Conservation (phyloP, 2,888 invertebrate genomes). For the Sturmia bella region DNA sequence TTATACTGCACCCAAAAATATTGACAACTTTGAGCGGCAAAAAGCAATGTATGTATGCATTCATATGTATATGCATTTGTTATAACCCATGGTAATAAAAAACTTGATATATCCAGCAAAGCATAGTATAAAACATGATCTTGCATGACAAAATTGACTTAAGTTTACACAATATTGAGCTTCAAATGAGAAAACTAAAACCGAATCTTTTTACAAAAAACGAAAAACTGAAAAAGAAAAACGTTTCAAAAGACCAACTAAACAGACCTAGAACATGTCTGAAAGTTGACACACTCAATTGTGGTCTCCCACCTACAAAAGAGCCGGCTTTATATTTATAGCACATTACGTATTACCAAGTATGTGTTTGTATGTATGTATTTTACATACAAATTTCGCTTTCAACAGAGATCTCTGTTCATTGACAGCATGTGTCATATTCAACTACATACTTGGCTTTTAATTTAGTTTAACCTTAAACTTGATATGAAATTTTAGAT, state of each 20-base stretch:
- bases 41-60: conserved; percentile 12
- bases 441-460: conserved; percentile 11
- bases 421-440: conserved; percentile 52
- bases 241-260: conserved; percentile 6
- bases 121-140: conserved; percentile 59
- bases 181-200: conserved; percentile 3
- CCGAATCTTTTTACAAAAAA: not conserved
- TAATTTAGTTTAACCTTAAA: conserved; percentile 45
- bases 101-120: conserved; percentile 27
- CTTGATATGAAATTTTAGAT: conserved; percentile 49
- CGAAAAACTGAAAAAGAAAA: not conserved
- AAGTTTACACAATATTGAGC: conserved; percentile 21
- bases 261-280: conserved; percentile 37
- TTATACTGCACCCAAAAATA: conserved; percentile 49
- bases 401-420: not conserved
- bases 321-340: not conserved
- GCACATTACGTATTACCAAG: not conserved
- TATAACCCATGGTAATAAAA: conserved; percentile 27
- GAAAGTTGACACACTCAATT: conserved; percentile 49
- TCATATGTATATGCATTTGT: not conserved
- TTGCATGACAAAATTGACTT: conserved; percentile 60
- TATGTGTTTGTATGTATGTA: not conserved
- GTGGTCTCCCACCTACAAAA: not conserved
- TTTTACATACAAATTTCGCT: not conserved
- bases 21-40: conserved; percentile 53